Evolutionary conservation across 2,113 vertebrate genomes (phyloP).

Genomic region (Megaleporinus macrocephalus): DNA sequence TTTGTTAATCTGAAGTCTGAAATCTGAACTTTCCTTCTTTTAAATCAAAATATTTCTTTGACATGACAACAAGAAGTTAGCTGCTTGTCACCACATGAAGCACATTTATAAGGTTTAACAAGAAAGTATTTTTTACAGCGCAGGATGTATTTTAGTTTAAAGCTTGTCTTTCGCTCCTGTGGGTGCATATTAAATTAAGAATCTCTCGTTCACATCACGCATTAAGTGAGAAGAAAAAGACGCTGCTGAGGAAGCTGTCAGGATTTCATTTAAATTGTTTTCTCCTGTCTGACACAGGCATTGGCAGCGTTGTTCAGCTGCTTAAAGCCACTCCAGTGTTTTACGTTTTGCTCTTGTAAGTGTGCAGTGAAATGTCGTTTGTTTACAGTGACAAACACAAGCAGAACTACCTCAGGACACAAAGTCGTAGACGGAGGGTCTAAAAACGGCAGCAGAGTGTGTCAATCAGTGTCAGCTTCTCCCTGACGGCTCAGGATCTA

Average conservation of each 20-base stretch:
- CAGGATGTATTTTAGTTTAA: not conserved
- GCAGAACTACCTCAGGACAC: not conserved
- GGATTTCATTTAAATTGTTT: not conserved
- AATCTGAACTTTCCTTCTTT: too few species aligned
- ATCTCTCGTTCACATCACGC: not conserved
- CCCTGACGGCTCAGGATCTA: not conserved
- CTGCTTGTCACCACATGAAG: too few species aligned
- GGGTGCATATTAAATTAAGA: not conserved
- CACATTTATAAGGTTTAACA: too few species aligned
- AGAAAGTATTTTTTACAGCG: not conserved
- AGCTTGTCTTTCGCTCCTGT: not conserved
- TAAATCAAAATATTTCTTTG: too few species aligned
- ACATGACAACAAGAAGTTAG: too few species aligned
- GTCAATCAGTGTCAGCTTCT: constrained; percentile 1
- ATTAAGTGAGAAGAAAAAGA: not conserved
- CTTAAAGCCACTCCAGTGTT: not conserved
- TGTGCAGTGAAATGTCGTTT: not conserved
- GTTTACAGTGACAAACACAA: constrained; percentile 16
- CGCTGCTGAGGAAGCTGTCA: not conserved
- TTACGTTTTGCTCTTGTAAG: not conserved
- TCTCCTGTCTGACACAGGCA: not conserved
- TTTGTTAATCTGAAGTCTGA: too few species aligned
- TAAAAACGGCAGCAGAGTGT: not conserved
- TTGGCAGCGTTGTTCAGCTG: not conserved
- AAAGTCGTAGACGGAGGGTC: not conserved